These are phyloP conservation scores for Eupithecia abbreviata DNA, from an alignment of 2,888 invertebrate species.

Conservation along the genomic window DNA sequence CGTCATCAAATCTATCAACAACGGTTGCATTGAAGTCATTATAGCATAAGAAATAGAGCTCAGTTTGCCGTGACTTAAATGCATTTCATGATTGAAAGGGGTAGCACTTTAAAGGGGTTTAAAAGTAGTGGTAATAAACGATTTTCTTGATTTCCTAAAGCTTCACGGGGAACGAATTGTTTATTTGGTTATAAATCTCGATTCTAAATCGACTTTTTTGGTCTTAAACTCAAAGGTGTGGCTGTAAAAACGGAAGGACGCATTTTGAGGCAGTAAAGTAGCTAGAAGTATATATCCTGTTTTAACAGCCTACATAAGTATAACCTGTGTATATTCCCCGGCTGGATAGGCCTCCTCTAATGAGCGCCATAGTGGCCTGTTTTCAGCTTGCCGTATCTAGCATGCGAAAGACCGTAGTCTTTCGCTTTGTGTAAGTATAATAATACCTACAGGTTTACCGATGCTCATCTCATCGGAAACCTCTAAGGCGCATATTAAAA, in stretches of 20 bases:
- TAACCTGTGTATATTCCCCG: no score
- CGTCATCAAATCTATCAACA: background rate
- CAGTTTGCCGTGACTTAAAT: background rate
- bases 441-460: no score
- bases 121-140: constrained; percentile 52
- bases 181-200: constrained; percentile 32
- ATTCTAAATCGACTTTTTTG: background rate
- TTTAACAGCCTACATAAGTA: background rate
- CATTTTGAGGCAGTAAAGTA: background rate
- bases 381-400: no score
- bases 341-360: no score
- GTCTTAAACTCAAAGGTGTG: background rate
- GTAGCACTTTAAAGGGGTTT: constrained; percentile 64
- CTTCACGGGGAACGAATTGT: constrained; percentile 58
- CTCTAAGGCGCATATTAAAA: no score
- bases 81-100: constrained; percentile 46
- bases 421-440: no score
- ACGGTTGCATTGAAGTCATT: background rate
- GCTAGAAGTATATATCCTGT: background rate
- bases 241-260: constrained; percentile 9
- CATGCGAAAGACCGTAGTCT: no score
- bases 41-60: background rate
- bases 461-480: no score
- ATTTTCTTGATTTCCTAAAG: constrained; percentile 54
- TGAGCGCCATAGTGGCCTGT: no score